Evolutionary conservation across 2,888 invertebrate species (phyloP).

Genomic region (Rhynchonema sp.): DNA sequence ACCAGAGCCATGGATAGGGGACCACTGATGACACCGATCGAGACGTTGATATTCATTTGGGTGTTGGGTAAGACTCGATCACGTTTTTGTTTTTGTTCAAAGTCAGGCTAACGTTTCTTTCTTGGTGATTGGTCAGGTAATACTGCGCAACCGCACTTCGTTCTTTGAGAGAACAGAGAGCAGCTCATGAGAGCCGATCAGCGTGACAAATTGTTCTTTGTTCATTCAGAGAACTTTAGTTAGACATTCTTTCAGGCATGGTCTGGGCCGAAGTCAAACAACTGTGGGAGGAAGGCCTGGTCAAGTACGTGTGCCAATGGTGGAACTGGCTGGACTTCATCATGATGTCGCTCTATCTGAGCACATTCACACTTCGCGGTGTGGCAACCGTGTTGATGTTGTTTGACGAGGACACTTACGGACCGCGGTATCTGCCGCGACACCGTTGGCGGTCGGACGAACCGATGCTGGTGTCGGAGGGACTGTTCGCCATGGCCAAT

Average conservation of each 20-base stretch:
- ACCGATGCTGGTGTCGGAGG: slow-evolving; percentile 38
- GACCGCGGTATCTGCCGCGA: slow-evolving; percentile 20
- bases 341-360: slow-evolving; percentile 39
- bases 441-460: slow-evolving; percentile 36
- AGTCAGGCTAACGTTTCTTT: neutral
- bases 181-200: too few species aligned
- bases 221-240: too few species aligned
- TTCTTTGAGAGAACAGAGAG: too few species aligned
- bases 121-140: too few species aligned
- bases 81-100: neutral
- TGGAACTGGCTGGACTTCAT: slow-evolving; percentile 42
- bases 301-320: slow-evolving; percentile 38
- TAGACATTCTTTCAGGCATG: slow-evolving; percentile 34
- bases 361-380: slow-evolving; percentile 36
- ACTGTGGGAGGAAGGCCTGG: slow-evolving; percentile 39
- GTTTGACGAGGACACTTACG: slow-evolving; percentile 23
- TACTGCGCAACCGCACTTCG: too few species aligned
- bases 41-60: slow-evolving; percentile 37
- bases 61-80: slow-evolving; percentile 31
- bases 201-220: too few species aligned
- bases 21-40: slow-evolving; percentile 36
- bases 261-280: slow-evolving; percentile 41
- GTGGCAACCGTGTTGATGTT: slow-evolving; percentile 28
- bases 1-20: slow-evolving; percentile 30
- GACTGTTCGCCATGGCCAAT: slow-evolving; percentile 39